A percentile compares a stretch with the other conserved stretches of the same genome.
These are phyloP conservation scores for Nesogale talazaci DNA, from an alignment of 2,113 vertebrate genomes.

Conservation along the genomic window DNA sequence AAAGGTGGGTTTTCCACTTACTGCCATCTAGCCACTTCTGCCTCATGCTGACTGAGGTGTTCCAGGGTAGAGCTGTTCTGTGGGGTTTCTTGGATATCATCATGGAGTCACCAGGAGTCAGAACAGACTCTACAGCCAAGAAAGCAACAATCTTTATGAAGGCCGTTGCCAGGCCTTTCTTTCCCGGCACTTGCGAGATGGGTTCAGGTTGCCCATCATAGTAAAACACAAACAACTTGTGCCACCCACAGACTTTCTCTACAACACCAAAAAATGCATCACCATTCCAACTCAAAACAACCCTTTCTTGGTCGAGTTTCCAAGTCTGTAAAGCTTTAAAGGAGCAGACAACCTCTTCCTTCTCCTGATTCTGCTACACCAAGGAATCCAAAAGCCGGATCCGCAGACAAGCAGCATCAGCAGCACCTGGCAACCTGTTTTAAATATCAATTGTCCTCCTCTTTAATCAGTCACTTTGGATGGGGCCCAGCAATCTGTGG, in stretches of 20 bases:
- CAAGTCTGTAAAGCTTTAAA: too few relatives aligned
- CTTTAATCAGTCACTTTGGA: background rate
- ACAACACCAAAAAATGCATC: too few relatives aligned
- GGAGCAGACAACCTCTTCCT: too few relatives aligned
- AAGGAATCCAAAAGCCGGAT: too few relatives aligned
- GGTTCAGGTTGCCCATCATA: background rate
- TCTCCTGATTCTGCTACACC: background rate
- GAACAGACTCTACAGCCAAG: background rate
- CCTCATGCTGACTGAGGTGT: background rate
- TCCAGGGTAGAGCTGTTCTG: background rate
- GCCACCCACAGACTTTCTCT: background rate
- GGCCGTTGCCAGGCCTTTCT: background rate
- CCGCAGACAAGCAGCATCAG: background rate
- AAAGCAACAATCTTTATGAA: background rate
- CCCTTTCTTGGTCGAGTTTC: too few relatives aligned
- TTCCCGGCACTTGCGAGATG: background rate
- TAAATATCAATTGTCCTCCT: background rate
- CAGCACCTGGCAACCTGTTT: background rate
- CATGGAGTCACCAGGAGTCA: background rate
- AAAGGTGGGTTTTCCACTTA: background rate
- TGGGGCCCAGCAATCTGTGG: background rate
- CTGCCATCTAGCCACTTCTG: background rate
- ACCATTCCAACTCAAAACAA: too few relatives aligned
- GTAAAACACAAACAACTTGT: background rate
- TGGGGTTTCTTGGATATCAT: background rate